Percentiles rank a stretch among this genome's conserved stretches.
Evolutionary conservation across 2,797 vertebrate species (phyloP).

Genomic region (Pygocentrus nattereri): DNA sequence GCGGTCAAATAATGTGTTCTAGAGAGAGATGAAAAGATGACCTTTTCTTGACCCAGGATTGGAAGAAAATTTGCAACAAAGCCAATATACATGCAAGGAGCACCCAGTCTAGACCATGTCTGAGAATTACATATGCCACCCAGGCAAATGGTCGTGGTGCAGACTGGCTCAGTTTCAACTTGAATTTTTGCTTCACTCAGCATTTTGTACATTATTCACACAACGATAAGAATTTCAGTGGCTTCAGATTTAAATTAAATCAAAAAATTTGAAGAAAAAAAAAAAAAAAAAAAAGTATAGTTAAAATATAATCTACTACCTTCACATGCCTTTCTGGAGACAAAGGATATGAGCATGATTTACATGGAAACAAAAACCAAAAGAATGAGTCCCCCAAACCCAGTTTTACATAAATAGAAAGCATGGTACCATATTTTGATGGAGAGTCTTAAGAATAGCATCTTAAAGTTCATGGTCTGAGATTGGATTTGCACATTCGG

Average conservation of each 20-base stretch:
- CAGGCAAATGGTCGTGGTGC: conserved; percentile 65
- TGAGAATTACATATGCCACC: conserved; percentile 49
- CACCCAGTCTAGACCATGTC: conserved; percentile 63
- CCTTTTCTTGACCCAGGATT: conserved; percentile 53
- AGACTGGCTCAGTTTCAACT: conserved; percentile 80
- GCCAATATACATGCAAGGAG: conserved; percentile 80
- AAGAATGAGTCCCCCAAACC: conserved; percentile 12
- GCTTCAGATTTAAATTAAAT: conserved; percentile 80
- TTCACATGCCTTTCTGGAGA: conserved; percentile 72
- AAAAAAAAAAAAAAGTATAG: conserved; percentile 29
- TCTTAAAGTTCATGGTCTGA: conserved; percentile 25
- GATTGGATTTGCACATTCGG: conserved; percentile 20
- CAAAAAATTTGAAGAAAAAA: conserved; percentile 59
- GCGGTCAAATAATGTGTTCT: conserved; percentile 60
- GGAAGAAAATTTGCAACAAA: conserved; percentile 69
- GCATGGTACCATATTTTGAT: conserved; percentile 71
- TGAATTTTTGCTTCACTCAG: conserved; percentile 70
- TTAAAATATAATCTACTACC: conserved; percentile 77
- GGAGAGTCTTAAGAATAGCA: conserved; percentile 27
- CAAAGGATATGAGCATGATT: conserved; percentile 56
- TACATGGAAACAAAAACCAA: conserved; percentile 37
- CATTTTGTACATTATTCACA: conserved; percentile 88
- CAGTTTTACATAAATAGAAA: conserved; percentile 49
- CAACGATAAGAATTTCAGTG: conserved; percentile 79
- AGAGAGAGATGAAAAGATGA: conserved; percentile 63